Base-by-base conservation (phyloP, 1,140 invertebrate genomes). In the Drosophila albomicans region DNA sequence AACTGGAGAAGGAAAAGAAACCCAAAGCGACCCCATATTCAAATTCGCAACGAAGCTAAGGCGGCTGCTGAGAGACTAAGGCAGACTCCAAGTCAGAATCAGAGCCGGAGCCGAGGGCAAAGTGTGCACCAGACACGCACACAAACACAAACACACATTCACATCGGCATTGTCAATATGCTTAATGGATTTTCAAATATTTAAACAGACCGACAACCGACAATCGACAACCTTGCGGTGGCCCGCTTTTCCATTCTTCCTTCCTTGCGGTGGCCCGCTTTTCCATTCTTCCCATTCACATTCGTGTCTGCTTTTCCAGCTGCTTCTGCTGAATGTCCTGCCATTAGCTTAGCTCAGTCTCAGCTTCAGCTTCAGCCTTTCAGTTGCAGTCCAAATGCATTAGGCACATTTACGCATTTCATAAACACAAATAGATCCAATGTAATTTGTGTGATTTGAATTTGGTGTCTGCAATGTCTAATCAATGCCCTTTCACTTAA, bases 171-270 rank as follows among this genome's bases (percentile, higher is more conserved):
- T 89, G 85, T 89, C 85, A 89, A 89, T 90, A 89, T 90, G 81
- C 86, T 89, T 89, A 89, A 89, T 89, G 85, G 85, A 90, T 89
- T 90, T 90, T 89, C 85, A 89, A 89, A 89, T 89, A 89, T 89
- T 89, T 85, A 89, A 86, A 90, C 86, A 90, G 82, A 56, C 59
- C 46, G 41, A 61, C 57, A 46, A 45, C 51, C 49, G 56, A 79
- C 63, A 79, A 52, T 49, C 65, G 59, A 49, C 58, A 70, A 84
- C 64, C 64, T 51, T 68, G 76, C 62, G 84, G 82, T 69, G 79
- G 58, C 52, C 58, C 62, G 30, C 70, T 52, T n/a, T 30, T 11
- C 32, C n/a, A n/a, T n/a, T n/a, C n/a, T n/a, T n/a, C n/a, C n/a
- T n/a, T n/a, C 64, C 64, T 51, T 68, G 76, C 62, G 84, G 82